phyloP scores from a whole-genome alignment of 2,113 vertebrate genomes.

The Phaethon lepturus region DNA sequence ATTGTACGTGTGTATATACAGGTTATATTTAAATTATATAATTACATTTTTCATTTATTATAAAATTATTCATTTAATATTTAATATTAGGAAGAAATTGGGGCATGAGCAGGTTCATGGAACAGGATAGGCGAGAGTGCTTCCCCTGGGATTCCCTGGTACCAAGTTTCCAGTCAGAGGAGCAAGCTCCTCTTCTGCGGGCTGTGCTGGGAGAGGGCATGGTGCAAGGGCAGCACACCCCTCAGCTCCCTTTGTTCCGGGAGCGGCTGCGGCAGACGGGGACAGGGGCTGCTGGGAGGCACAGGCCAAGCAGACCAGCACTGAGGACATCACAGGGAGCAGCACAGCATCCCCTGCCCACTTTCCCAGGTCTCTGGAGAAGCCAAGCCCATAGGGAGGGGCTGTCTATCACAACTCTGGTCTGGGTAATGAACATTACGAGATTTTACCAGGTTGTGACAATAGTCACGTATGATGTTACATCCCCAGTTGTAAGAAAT shows the following conservation, averaged over 20 bases:
- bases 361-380: background rate
- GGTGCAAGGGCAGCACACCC: background rate
- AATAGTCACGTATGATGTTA: background rate
- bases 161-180: background rate
- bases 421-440: background rate
- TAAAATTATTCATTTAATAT: background rate
- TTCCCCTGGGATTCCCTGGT: background rate
- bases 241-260: background rate
- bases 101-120: background rate
- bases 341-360: background rate
- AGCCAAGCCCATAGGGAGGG: background rate
- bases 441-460: background rate
- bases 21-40: background rate
- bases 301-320: background rate
- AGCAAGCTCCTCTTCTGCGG: accelerated
- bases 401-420: background rate
- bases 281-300: background rate
- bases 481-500: no score
- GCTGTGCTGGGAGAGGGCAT: background rate
- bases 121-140: background rate
- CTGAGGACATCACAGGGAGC: background rate
- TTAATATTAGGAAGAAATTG: background rate
- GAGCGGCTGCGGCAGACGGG: background rate
- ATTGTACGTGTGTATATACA: background rate
- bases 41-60: background rate